Conservation (phyloP, 2,797 vertebrate species). For the Pagetopsis macropterus region DNA sequence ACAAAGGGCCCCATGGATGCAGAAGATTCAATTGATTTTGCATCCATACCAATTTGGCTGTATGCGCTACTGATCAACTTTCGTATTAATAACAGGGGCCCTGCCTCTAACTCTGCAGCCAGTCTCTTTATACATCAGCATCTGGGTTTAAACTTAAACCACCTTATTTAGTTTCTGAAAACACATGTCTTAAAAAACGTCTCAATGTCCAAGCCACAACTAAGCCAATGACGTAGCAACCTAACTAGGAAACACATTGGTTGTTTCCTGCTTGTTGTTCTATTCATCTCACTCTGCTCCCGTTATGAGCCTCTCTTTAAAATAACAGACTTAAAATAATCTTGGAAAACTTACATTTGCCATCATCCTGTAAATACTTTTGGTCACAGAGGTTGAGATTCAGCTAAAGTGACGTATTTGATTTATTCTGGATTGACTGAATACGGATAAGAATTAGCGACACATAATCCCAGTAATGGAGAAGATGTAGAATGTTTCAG, state of each 20-base stretch:
- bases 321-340: not conserved
- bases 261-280: not conserved
- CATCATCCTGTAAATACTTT: slow-evolving; percentile 9
- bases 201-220: not conserved
- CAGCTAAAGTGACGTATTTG: slow-evolving; percentile 12
- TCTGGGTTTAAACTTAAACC: not conserved
- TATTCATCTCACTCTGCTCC: not conserved
- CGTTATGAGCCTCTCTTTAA: not conserved
- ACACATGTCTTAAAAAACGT: too few relatives aligned
- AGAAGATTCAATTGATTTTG: too few relatives aligned
- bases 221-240: not conserved
- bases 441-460: not conserved
- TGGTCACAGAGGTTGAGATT: slow-evolving; percentile 15
- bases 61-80: too few relatives aligned
- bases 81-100: too few relatives aligned
- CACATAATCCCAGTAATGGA: not conserved
- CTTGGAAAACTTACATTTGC: not conserved
- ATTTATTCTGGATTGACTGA: slow-evolving; percentile 8
- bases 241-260: not conserved
- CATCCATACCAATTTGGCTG: too few relatives aligned
- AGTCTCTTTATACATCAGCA: not conserved
- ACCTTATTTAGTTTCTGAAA: not conserved
- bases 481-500: not conserved
- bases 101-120: too few relatives aligned
- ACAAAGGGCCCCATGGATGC: too few relatives aligned